Base-by-base conservation (phyloP, 1,140 invertebrate species). In the Copidosoma floridanum region DNA sequence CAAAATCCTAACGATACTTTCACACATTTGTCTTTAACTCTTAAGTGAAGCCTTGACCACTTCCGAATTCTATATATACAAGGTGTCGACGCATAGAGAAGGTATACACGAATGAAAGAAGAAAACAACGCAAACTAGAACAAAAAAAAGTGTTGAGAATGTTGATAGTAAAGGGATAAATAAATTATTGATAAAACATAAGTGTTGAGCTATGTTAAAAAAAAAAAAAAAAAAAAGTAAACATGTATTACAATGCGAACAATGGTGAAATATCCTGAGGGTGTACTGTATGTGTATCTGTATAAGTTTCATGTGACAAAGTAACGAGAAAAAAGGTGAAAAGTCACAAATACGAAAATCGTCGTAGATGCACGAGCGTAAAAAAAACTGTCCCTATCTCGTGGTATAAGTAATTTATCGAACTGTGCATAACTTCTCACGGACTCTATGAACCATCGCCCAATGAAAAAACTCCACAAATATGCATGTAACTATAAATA, bases 91-190 rank as follows among this genome's bases (percentile, higher is more conserved):
- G 68, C 70, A 70, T 32, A 32, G 12, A 32, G 6, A 32, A 32
- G 6, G 29, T 32, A 12, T 32, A 8, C 6, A 32, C 69, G 68
- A 68, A 70, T 50, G 67, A 56, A 65, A 65, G 51, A 46, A 58
- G 56, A n/a, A n/a, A n/a, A n/a, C n/a, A n/a, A 52, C 44, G 64
- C 66, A 64, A 54, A 68, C 40, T 61, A 66, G 64, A 46, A 37
- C 48, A 65, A 27, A 51, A 5, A 38, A 47, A 3, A 38, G 14
- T 35, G 26, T 44, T 23, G 21, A 44, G 46, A 7, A 8, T 7
- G 23, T 50, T 27, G 35, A 58, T 51, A 43, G 21, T 35, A 20
- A 40, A 38, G 46, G 4, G 20, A 32, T 12, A 32, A 32, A 32
- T 32, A 8, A 12, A 32, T 8, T 8, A 32, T 12, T 32, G 29